Evolutionary conservation across 2,888 invertebrate genomes (phyloP).

Genomic region (Phorcus lineatus): DNA sequence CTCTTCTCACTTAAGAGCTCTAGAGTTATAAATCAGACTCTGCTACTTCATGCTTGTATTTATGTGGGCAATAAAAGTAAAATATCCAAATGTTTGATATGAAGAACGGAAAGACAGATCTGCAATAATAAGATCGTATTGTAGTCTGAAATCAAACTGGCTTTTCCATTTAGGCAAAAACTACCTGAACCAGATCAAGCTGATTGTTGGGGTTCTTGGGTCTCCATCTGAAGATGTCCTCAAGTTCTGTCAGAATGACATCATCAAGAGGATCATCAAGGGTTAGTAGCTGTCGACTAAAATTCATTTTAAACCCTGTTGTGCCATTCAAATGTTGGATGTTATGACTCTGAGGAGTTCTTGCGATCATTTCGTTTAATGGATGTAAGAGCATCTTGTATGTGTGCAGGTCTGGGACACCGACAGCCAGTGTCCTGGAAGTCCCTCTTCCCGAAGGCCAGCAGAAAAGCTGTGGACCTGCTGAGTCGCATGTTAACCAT

Average conservation of each 20-base stretch:
- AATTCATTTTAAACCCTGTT: too few species aligned
- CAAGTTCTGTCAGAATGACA: conserved; percentile 70
- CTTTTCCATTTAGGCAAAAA: conserved; percentile 66
- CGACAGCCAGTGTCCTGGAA: conserved; percentile 71
- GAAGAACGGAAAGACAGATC: too few species aligned
- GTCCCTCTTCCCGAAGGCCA: conserved; percentile 75
- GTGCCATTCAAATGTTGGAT: too few species aligned
- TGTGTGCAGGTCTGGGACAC: conserved; percentile 54
- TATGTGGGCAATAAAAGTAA: too few species aligned
- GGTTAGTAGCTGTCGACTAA: conserved; percentile 44
- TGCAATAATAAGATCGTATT: background rate
- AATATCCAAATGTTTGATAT: too few species aligned
- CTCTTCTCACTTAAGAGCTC: too few species aligned
- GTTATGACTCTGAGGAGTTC: background rate
- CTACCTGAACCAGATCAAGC: conserved; percentile 73
- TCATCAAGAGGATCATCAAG: conserved; percentile 73
- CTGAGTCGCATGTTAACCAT: conserved; percentile 72
- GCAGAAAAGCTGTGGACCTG: conserved; percentile 73
- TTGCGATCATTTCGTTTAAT: background rate
- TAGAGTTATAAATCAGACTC: too few species aligned
- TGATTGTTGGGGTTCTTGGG: conserved; percentile 76
- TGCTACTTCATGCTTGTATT: too few species aligned
- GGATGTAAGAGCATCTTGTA: too few species aligned
- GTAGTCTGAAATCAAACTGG: background rate
- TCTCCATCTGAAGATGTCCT: conserved; percentile 73